These are phyloP conservation scores for Sycophila sp. DNA, from an alignment of 1,140 invertebrate species.

Conservation along the genomic window DNA sequence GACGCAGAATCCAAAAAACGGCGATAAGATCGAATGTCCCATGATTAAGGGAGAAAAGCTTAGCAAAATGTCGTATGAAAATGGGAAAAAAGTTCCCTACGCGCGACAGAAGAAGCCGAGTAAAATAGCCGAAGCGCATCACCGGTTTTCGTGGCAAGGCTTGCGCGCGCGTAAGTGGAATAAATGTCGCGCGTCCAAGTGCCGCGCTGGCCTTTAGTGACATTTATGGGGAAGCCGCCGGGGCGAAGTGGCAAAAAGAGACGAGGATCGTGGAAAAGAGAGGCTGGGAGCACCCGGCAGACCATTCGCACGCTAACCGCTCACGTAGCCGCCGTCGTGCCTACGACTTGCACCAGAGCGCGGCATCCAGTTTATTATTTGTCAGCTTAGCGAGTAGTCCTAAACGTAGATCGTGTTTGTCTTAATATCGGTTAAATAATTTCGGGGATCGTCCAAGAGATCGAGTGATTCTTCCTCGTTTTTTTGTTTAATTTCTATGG, in stretches of 20 bases:
- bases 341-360: too few species aligned
- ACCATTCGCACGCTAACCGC: slow-evolving; percentile 9
- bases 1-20: too few species aligned
- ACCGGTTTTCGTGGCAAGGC: slow-evolving; percentile 13
- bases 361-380: too few species aligned
- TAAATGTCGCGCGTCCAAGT: slow-evolving; percentile 26
- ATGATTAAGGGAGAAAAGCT: too few species aligned
- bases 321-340: neutral
- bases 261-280: slow-evolving; percentile 21
- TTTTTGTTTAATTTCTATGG: too few species aligned
- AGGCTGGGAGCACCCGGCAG: too few species aligned
- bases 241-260: slow-evolving; percentile 19
- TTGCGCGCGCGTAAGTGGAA: slow-evolving; percentile 10
- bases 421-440: too few species aligned
- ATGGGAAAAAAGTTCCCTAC: slow-evolving; percentile 15
- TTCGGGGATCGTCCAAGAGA: too few species aligned
- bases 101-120: slow-evolving; percentile 5
- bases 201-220: slow-evolving; percentile 18
- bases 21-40: too few species aligned
- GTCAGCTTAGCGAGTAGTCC: too few species aligned
- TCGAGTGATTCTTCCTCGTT: too few species aligned
- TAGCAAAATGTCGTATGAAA: neutral
- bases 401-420: too few species aligned
- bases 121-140: slow-evolving; percentile 33
- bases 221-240: slow-evolving; percentile 27